Conservation (phyloP, 2,113 vertebrate genomes). For the Lethenteron camtschaticum region DNA sequence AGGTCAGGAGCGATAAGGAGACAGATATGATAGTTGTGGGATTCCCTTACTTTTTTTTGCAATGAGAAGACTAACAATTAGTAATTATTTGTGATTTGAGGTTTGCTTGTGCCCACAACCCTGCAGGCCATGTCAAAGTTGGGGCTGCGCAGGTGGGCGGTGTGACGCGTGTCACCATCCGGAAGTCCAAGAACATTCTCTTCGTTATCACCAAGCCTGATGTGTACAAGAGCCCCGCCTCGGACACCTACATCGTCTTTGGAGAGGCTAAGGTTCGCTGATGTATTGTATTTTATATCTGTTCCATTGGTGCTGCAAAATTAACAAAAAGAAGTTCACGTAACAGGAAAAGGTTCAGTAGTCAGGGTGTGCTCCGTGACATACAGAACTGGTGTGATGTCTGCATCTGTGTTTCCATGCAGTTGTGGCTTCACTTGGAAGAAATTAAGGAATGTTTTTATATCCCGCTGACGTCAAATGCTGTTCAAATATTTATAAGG, state of each 20-base stretch:
- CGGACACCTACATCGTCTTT: slow-evolving; percentile 95
- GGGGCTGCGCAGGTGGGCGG: slow-evolving; percentile 87
- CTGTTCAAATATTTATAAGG: no score
- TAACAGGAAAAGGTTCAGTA: no score
- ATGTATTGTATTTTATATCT: no score
- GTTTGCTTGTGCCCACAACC: not conserved
- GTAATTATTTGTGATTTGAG: not conserved
- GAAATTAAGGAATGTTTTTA: no score
- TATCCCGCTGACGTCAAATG: no score
- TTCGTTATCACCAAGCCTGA: slow-evolving; percentile 98
- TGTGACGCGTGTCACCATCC: slow-evolving; percentile 88
- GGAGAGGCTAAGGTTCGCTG: slow-evolving; percentile 68
- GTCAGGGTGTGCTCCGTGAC: no score
- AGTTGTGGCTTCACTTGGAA: no score
- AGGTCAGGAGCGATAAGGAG: slow-evolving; percentile 29
- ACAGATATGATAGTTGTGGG: not conserved
- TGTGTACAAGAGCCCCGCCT: slow-evolving; percentile 93
- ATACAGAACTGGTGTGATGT: no score
- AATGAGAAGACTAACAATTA: not conserved
- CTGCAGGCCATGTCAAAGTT: slow-evolving; percentile 86
- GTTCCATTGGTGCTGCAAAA: no score
- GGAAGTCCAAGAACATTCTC: slow-evolving; percentile 95
- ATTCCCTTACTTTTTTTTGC: not conserved
- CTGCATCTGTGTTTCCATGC: no score
- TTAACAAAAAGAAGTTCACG: no score